These are phyloP conservation scores for Drosophila bocki DNA, from an alignment of 1,140 invertebrate species.

Conservation along the genomic window DNA sequence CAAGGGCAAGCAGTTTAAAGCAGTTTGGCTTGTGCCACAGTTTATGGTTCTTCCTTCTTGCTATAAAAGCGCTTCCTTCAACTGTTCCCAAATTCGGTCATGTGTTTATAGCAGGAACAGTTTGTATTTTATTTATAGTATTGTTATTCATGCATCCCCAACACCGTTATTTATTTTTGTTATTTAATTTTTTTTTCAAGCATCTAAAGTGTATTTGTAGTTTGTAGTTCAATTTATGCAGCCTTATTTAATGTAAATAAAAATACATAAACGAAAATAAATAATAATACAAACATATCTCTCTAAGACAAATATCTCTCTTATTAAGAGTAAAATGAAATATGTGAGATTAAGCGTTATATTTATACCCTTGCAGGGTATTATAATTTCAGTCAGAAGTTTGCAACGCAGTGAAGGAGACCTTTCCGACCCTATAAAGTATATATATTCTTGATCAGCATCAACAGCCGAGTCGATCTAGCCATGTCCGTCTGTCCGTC, in stretches of 20 bases:
- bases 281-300: neutral
- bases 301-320: too few relatives aligned
- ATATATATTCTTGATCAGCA: too few relatives aligned
- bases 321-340: too few relatives aligned
- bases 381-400: too few relatives aligned
- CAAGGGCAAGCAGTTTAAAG: slow-evolving; percentile 4
- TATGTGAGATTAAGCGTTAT: too few relatives aligned
- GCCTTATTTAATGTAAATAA: slow-evolving; percentile 31
- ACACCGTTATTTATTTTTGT: slow-evolving; percentile 42
- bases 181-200: slow-evolving; percentile 32
- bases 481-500: too few relatives aligned
- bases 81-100: neutral
- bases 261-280: neutral
- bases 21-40: neutral
- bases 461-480: too few relatives aligned
- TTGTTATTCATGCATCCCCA: slow-evolving; percentile 32
- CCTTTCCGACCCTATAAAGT: too few relatives aligned
- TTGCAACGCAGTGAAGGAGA: too few relatives aligned
- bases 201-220: slow-evolving; percentile 34
- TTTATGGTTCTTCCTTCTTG: neutral
- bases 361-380: too few relatives aligned
- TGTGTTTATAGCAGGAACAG: slow-evolving; percentile 12
- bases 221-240: slow-evolving; percentile 27
- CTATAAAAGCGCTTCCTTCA: slow-evolving; percentile 3
- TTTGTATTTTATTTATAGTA: slow-evolving; percentile 74